A percentile compares a stretch with the other conserved stretches of the same genome.
Evolutionary conservation across 1,140 invertebrate genomes (phyloP).

Genomic region (Heliconius congener): DNA sequence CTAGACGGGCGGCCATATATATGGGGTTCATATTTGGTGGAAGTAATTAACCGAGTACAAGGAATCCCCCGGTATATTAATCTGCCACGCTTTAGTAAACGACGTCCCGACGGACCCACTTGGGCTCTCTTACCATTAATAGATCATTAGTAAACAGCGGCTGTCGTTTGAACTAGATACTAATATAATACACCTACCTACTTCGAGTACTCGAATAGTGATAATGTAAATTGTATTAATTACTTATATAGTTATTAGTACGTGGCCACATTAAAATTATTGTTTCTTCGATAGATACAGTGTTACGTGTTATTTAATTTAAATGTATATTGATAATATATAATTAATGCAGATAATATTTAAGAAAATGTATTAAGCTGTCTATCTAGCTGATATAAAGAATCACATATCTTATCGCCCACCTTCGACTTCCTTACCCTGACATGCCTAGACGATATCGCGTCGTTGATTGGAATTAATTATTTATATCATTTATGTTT

Average conservation of each 20-base stretch:
- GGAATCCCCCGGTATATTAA: too few relatives aligned
- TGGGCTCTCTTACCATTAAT: too few relatives aligned
- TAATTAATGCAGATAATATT: background rate
- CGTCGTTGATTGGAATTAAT: background rate
- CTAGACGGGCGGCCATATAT: too few relatives aligned
- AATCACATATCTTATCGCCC: background rate
- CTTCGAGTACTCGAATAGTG: background rate
- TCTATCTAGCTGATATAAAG: background rate
- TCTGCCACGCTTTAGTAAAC: too few relatives aligned
- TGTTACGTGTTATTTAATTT: background rate
- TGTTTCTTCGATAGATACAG: background rate
- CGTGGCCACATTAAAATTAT: background rate
- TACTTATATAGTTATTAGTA: background rate
- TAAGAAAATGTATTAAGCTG: slow-evolving; percentile 1
- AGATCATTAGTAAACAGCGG: background rate
- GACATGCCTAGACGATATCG: slow-evolving; percentile 1
- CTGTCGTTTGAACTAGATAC: background rate
- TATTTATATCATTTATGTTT: background rate
- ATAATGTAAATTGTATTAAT: background rate
- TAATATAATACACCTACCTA: background rate
- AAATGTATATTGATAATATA: background rate
- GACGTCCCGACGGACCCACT: too few relatives aligned
- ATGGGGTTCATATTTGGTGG: too few relatives aligned
- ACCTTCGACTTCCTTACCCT: slow-evolving; percentile 3
- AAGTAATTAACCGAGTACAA: too few relatives aligned